These are phyloP conservation scores for Anthoscopus minutus DNA, from an alignment of 2,113 vertebrate genomes.

Conservation along the genomic window DNA sequence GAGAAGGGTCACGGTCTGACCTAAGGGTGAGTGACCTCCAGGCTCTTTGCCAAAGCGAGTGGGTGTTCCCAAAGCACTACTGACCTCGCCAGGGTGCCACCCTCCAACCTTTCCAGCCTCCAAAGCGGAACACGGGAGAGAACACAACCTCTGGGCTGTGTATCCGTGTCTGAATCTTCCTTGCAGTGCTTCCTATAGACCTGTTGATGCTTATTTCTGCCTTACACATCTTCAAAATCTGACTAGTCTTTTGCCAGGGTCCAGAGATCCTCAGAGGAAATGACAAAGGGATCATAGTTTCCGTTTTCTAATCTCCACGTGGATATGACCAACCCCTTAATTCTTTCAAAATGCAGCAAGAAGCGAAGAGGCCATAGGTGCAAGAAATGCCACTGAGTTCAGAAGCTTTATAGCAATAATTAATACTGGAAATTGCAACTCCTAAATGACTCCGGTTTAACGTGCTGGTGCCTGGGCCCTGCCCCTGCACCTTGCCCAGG, in stretches of 20 bases:
- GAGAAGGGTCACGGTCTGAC: background rate
- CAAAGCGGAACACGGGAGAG: background rate
- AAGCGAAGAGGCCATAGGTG: background rate
- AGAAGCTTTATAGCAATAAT: background rate
- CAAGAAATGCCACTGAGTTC: background rate
- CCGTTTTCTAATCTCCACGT: background rate
- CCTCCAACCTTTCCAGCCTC: fast-evolving
- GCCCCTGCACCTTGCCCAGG: background rate
- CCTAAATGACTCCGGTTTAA: background rate
- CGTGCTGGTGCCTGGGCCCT: background rate
- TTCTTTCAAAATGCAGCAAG: background rate
- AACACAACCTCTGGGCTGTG: background rate
- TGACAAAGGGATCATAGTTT: background rate
- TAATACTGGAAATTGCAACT: background rate
- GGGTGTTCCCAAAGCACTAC: background rate
- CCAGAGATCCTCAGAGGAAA: background rate
- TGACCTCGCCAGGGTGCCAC: background rate
- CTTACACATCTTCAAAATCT: background rate
- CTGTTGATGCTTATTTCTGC: background rate
- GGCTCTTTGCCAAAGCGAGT: background rate
- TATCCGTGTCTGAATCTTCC: background rate
- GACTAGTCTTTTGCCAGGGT: background rate
- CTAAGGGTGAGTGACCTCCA: background rate
- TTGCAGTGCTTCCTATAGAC: background rate
- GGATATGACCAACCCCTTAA: background rate